Conservation (phyloP, 1,140 invertebrate species). For the Bombus soroeensis region DNA sequence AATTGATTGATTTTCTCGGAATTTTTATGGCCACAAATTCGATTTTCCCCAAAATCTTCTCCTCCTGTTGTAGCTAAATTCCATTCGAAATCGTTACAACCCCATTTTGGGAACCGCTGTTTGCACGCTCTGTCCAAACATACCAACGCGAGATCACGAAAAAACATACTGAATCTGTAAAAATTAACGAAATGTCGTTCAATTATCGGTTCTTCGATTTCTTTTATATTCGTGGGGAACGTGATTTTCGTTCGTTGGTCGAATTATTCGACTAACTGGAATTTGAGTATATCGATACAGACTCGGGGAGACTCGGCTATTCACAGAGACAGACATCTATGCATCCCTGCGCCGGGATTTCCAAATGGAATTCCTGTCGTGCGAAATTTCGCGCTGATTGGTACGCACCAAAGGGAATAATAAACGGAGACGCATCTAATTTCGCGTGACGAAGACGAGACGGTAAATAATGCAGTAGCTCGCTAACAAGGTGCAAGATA, state of each 20-base stretch:
- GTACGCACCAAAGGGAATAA: constrained; percentile 45
- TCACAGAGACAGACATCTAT: constrained; percentile 13
- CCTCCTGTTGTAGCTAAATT: background rate
- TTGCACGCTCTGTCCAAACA: too few species aligned
- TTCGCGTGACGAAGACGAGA: constrained; percentile 19
- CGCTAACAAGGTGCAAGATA: background rate
- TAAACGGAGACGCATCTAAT: constrained; percentile 28
- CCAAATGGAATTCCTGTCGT: constrained; percentile 41
- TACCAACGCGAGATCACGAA: too few species aligned
- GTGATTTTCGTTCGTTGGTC: constrained; percentile 2
- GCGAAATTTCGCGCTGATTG: constrained; percentile 47
- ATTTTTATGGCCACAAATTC: background rate
- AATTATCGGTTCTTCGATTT: background rate
- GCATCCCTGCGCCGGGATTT: background rate
- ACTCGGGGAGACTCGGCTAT: background rate
- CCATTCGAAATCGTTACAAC: background rate
- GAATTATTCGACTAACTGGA: constrained; percentile 1
- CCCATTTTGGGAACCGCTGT: background rate
- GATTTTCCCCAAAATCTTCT: too few species aligned
- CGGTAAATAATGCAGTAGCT: constrained; percentile 23
- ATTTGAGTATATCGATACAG: background rate
- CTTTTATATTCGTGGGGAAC: background rate
- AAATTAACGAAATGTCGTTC: background rate
- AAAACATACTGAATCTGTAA: background rate
- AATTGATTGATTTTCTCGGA: background rate